These are phyloP conservation scores for Mactra quadrangularis DNA, from an alignment of 1,140 invertebrate genomes.

Conservation along the genomic window DNA sequence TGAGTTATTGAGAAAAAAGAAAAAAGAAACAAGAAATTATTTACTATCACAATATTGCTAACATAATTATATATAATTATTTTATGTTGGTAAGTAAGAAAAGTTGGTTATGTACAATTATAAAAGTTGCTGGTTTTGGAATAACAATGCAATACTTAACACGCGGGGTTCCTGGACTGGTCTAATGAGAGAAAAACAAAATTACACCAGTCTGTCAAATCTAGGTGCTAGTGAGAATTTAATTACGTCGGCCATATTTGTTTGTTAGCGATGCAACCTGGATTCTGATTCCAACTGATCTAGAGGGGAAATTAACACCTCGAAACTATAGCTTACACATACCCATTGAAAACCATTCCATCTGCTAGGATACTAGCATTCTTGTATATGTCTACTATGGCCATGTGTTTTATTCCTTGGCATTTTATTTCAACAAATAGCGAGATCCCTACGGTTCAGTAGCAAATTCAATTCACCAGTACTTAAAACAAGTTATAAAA, in stretches of 20 bases:
- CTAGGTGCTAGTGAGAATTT: slow-evolving; percentile 38
- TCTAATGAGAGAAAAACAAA: neutral
- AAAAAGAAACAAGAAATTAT: neutral
- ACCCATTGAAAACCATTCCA: slow-evolving; percentile 30
- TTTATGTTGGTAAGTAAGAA: neutral
- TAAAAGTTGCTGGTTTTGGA: too few relatives aligned
- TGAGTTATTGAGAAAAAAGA: slow-evolving; percentile 79
- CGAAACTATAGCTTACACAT: slow-evolving; percentile 22
- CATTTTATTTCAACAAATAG: slow-evolving; percentile 31
- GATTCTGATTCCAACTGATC: slow-evolving; percentile 7
- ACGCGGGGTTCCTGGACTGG: too few relatives aligned
- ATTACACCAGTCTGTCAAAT: slow-evolving; percentile 21
- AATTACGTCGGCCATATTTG: slow-evolving; percentile 60
- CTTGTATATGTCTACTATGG: slow-evolving; percentile 51
- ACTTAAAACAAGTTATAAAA: slow-evolving; percentile 52
- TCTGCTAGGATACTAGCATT: slow-evolving; percentile 31
- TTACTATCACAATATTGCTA: neutral
- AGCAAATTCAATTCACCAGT: slow-evolving; percentile 37
- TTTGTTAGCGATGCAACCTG: slow-evolving; percentile 13
- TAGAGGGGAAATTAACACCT: slow-evolving; percentile 58
- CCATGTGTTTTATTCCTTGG: slow-evolving; percentile 54
- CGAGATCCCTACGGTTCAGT: slow-evolving; percentile 33
- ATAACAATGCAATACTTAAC: too few relatives aligned
- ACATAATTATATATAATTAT: neutral
- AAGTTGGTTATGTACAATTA: too few relatives aligned